Conservation (phyloP, 2,113 vertebrate species). For the Hyperoodon ampullatus region DNA sequence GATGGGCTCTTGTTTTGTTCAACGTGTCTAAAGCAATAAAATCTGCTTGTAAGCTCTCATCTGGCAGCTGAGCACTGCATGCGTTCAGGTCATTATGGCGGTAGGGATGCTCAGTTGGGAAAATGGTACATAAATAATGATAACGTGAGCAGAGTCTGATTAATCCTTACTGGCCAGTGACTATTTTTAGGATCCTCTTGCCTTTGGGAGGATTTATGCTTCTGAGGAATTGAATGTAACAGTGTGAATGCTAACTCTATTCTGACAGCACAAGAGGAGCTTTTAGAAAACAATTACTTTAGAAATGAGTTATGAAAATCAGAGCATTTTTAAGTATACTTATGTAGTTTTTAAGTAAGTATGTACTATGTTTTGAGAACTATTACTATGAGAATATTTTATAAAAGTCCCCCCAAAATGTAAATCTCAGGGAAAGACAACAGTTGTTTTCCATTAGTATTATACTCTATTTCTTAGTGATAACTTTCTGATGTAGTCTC, state of each 20-base stretch:
- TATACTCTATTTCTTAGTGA: background rate
- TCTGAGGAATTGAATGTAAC: constrained; percentile 5
- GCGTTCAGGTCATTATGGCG: constrained; percentile 48
- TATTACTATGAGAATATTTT: background rate
- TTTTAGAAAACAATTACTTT: constrained; percentile 26
- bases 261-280: background rate
- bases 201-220: constrained; percentile 56
- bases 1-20: constrained; percentile 72
- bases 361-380: background rate
- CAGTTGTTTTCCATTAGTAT: background rate
- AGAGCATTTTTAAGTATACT: background rate
- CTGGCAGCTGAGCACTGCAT: constrained; percentile 45
- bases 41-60: constrained; percentile 57
- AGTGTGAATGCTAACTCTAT: background rate
- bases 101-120: constrained; percentile 41
- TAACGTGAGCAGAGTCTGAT: constrained; percentile 58
- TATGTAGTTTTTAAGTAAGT: background rate
- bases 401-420: background rate
- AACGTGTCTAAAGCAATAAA: constrained; percentile 72
- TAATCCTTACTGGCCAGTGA: constrained; percentile 50
- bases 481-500: background rate
- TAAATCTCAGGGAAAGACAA: background rate
- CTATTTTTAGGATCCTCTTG: constrained; percentile 63
- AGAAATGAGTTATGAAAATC: constrained; percentile 35
- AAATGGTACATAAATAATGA: constrained; percentile 74